Evolutionary conservation across 2,888 invertebrate genomes (phyloP).

Genomic region (Lottia scabra): DNA sequence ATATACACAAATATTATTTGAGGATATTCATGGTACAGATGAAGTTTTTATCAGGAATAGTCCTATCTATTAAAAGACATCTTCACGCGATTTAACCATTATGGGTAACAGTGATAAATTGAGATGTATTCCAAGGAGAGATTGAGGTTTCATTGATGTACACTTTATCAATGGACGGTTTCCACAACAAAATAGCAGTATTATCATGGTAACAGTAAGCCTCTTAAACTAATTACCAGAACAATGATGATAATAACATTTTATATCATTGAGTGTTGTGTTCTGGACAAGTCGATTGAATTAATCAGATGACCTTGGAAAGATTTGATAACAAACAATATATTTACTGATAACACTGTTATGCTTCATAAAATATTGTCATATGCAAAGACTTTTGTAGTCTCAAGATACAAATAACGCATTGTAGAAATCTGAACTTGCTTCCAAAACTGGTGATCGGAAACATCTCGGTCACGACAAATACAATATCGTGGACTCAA

Average conservation of each 20-base stretch:
- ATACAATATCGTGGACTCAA: too few species aligned
- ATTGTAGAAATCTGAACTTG: too few species aligned
- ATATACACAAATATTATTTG: too few species aligned
- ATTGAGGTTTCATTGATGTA: background rate
- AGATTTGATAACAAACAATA: too few species aligned
- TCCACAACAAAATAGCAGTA: background rate
- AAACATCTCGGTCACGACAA: too few species aligned
- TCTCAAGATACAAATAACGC: too few species aligned
- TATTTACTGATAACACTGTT: too few species aligned
- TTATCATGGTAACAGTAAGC: background rate
- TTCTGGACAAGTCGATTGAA: background rate
- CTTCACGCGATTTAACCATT: background rate
- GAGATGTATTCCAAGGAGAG: constrained; percentile 2
- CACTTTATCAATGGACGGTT: background rate
- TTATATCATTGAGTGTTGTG: background rate
- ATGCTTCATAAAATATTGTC: too few species aligned
- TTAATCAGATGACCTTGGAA: background rate
- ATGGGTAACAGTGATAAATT: background rate
- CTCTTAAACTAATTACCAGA: background rate
- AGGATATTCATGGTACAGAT: background rate
- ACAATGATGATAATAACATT: background rate
- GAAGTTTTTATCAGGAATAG: background rate
- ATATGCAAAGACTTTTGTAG: too few species aligned
- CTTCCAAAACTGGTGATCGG: too few species aligned
- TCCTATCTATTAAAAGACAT: background rate